These are phyloP conservation scores for Vipera ursinii DNA, from an alignment of 2,797 vertebrate genomes.

Conservation along the genomic window DNA sequence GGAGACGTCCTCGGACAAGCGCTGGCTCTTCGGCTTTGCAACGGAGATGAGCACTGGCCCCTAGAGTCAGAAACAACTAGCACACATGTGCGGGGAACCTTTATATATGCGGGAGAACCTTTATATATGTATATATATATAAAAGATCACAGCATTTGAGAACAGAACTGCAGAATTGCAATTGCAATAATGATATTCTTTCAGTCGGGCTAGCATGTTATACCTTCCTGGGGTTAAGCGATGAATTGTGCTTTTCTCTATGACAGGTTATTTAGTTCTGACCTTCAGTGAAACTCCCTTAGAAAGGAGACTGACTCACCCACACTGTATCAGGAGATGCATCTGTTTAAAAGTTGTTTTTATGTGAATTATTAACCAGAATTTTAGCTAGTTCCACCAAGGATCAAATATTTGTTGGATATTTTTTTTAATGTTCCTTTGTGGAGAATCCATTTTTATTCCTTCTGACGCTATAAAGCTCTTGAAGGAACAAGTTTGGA, in stretches of 20 bases:
- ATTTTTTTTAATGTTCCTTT: background rate
- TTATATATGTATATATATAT: background rate
- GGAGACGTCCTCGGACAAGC: too few species aligned
- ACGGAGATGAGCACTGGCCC: too few species aligned
- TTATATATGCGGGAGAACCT: too few species aligned
- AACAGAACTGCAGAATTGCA: slow-evolving; percentile 12
- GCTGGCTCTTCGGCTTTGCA: too few species aligned
- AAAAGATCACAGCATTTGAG: background rate
- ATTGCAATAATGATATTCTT: slow-evolving; percentile 40
- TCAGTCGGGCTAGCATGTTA: background rate
- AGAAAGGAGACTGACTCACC: background rate
- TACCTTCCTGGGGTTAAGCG: background rate
- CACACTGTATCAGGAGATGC: background rate
- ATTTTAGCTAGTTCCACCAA: background rate
- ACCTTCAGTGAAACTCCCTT: background rate
- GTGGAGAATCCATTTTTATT: background rate
- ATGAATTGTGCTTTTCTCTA: background rate
- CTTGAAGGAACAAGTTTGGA: too few species aligned
- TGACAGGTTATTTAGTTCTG: background rate
- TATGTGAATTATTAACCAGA: background rate
- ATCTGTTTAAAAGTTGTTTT: background rate
- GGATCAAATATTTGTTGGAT: background rate
- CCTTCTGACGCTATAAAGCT: background rate
- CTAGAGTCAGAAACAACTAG: too few species aligned
- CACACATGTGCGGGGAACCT: too few species aligned